A percentile compares a stretch with the other conserved stretches of the same genome.
phyloP scores from a whole-genome alignment of 2,888 invertebrate species.

The Phyllotreta striolata region DNA sequence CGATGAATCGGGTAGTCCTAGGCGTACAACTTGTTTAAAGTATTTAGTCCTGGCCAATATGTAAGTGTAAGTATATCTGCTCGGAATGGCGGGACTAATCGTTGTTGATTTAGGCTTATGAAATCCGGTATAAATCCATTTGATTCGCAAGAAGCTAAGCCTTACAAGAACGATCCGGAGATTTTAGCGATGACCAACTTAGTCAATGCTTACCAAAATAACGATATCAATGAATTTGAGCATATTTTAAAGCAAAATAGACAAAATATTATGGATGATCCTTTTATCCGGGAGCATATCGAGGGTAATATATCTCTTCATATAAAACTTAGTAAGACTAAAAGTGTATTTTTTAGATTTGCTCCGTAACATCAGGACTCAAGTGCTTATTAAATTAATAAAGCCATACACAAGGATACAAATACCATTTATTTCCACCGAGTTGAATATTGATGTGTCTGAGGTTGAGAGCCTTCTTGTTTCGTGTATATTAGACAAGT shows the following conservation, averaged over 20 bases:
- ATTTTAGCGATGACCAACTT: slow-evolving; percentile 99
- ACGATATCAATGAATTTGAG: slow-evolving; percentile 98
- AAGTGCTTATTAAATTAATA: slow-evolving; percentile 96
- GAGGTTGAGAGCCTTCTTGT: slow-evolving; percentile 97
- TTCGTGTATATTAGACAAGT: slow-evolving; percentile 97
- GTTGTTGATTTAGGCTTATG: slow-evolving; percentile 78
- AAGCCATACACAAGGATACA: slow-evolving; percentile 98
- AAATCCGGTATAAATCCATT: slow-evolving; percentile 99
- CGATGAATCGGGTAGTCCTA: slow-evolving; percentile 97
- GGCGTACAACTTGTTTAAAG: slow-evolving; percentile 96
- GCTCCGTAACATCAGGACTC: slow-evolving; percentile 93
- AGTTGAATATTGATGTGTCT: slow-evolving; percentile 89
- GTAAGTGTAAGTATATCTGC: slow-evolving; percentile 67
- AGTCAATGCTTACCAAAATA: slow-evolving; percentile 96
- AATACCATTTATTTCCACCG: slow-evolving; percentile 96
- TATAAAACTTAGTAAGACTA: slow-evolving; percentile 3
- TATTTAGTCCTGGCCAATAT: slow-evolving; percentile 98
- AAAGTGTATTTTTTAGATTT: slow-evolving; percentile 70
- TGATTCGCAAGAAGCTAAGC: slow-evolving; percentile 99
- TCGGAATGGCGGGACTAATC: too few relatives aligned
- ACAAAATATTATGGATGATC: slow-evolving; percentile 98
- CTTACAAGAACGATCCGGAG: slow-evolving; percentile 99
- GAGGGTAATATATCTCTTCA: slow-evolving; percentile 68
- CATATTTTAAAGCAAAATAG: slow-evolving; percentile 92
- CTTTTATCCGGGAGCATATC: slow-evolving; percentile 98